These are phyloP conservation scores for Chionis minor DNA, from an alignment of 2,113 vertebrate species.

Conservation along the genomic window DNA sequence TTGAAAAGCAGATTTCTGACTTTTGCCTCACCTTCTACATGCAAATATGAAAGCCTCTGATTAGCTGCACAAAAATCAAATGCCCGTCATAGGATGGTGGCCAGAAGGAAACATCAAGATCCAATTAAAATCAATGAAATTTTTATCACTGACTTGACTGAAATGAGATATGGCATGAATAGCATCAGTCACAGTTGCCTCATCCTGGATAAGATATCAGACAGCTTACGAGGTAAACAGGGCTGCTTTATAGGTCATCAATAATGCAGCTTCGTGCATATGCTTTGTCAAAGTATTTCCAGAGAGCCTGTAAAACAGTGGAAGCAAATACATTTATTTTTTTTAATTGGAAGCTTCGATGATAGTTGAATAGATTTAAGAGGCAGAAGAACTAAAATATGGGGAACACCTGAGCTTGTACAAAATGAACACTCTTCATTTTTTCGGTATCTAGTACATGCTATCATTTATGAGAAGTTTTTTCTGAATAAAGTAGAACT, in stretches of 20 bases:
- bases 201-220: neutral
- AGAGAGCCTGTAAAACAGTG: neutral
- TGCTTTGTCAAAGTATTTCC: neutral
- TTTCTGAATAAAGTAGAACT: neutral
- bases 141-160: neutral
- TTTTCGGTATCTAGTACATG: neutral
- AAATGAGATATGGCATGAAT: neutral
- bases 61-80: neutral
- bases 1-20: neutral
- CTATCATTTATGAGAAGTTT: neutral
- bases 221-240: neutral
- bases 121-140: neutral
- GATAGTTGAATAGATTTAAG: neutral
- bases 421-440: neutral
- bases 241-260: neutral
- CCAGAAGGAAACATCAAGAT: neutral
- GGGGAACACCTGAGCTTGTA: neutral
- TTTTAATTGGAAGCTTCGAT: neutral
- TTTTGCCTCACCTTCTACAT: neutral
- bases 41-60: neutral
- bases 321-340: neutral
- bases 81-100: neutral
- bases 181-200: neutral
- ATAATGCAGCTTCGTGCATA: neutral
- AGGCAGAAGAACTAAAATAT: neutral